Evolutionary conservation across 2,113 vertebrate genomes (phyloP).

Genomic region (Dromiciops gliroides): DNA sequence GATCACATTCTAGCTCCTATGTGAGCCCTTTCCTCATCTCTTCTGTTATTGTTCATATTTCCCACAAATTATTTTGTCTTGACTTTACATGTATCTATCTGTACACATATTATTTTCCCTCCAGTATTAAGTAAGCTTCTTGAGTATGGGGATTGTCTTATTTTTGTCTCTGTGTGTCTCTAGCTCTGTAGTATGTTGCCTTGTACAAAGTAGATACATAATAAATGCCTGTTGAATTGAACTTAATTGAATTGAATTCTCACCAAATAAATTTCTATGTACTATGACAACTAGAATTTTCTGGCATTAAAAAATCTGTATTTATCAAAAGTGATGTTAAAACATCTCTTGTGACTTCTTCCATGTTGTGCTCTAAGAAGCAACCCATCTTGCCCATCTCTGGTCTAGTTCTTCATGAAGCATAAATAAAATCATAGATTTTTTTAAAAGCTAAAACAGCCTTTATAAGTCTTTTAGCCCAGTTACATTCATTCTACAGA

Average conservation of each 20-base stretch:
- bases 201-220: neutral
- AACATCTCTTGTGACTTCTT: neutral
- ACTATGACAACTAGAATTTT: neutral
- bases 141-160: neutral
- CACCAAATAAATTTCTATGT: neutral
- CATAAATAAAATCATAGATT: neutral
- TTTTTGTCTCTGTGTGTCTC: neutral
- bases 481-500: neutral
- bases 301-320: neutral
- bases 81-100: neutral
- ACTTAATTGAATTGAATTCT: neutral
- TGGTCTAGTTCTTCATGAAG: neutral
- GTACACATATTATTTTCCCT: neutral
- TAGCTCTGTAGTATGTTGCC: neutral
- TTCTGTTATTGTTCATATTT: neutral
- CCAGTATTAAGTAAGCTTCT: neutral
- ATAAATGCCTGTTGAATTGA: neutral
- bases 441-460: neutral
- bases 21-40: neutral
- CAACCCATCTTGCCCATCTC: neutral
- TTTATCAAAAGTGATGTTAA: neutral
- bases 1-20: neutral
- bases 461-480: neutral
- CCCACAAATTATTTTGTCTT: neutral
- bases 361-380: neutral